Evolutionary conservation across 2,113 vertebrate species (phyloP).

Genomic region (Vicugna pacos): DNA sequence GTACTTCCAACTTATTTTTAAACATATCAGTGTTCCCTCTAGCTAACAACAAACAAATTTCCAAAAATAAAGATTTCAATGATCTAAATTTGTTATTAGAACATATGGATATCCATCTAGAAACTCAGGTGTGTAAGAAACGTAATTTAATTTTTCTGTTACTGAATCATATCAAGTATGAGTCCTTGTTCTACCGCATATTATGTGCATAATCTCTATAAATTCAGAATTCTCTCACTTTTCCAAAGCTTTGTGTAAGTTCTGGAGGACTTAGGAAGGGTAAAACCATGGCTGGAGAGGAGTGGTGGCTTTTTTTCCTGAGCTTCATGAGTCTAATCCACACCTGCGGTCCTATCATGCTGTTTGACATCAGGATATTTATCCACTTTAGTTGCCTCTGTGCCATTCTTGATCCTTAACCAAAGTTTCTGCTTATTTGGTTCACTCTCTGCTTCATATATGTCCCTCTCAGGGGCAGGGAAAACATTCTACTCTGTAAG

Average conservation of each 20-base stretch:
- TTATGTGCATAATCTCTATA: neutral
- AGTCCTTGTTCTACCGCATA: neutral
- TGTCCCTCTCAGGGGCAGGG: neutral
- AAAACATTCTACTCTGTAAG: neutral
- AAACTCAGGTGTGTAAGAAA: neutral
- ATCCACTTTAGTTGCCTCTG: neutral
- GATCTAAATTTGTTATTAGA: neutral
- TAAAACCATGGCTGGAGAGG: neutral
- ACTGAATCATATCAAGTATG: neutral
- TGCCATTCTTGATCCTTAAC: neutral
- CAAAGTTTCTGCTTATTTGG: neutral
- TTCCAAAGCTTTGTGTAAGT: neutral
- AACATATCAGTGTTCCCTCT: neutral
- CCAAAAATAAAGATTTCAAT: neutral
- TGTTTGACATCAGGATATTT: neutral
- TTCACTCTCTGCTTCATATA: neutral
- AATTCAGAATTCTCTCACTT: neutral
- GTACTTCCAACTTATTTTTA: neutral
- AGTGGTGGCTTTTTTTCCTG: neutral
- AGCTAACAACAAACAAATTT: neutral
- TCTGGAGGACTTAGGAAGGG: neutral
- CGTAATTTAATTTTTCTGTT: neutral
- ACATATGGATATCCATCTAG: neutral
- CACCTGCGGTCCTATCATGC: neutral
- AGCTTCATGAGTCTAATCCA: neutral